Evolutionary conservation across 2,797 vertebrate species (phyloP).

Genomic region (Acanthis flammea): DNA sequence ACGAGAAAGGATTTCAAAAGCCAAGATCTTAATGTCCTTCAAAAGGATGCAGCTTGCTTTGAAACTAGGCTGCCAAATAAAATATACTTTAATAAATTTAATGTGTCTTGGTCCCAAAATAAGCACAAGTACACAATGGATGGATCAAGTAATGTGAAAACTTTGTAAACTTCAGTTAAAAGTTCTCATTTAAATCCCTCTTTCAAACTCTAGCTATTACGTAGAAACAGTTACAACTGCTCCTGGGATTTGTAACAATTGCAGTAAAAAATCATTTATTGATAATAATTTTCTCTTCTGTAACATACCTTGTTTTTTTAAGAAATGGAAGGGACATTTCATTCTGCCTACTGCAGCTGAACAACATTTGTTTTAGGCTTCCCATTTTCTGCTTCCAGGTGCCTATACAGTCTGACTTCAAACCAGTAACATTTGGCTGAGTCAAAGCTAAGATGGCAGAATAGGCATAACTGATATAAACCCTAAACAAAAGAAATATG

Average conservation of each 20-base stretch:
- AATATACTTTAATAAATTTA: neutral
- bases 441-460: neutral
- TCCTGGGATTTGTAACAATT: neutral
- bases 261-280: neutral
- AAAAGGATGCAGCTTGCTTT: neutral
- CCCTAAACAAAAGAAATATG: neutral
- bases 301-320: neutral
- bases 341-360: neutral
- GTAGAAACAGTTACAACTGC: neutral
- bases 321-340: neutral
- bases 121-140: neutral
- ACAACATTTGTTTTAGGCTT: neutral
- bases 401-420: neutral
- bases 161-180: neutral
- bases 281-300: neutral
- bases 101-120: neutral
- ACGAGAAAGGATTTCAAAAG: neutral
- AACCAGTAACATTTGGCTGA: neutral
- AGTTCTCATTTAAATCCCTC: neutral
- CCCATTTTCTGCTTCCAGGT: neutral
- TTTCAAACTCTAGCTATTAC: neutral
- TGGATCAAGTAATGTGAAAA: neutral
- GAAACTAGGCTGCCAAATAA: neutral
- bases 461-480: neutral
- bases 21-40: slow-evolving; percentile 1